Conservation (phyloP, 2,888 invertebrate genomes). For the Labia minor region DNA sequence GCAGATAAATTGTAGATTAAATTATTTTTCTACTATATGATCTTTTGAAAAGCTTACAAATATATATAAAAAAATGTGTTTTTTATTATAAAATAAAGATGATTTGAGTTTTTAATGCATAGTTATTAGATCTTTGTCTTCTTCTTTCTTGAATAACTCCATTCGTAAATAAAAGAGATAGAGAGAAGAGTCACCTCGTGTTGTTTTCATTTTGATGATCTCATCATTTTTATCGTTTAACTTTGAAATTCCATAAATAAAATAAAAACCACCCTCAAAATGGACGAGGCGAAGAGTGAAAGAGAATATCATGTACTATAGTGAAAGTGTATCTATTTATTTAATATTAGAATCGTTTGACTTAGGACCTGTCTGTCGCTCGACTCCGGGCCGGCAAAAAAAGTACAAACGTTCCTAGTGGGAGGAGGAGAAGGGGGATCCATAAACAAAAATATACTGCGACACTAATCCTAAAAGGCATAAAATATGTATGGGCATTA, state of each 20-base stretch:
- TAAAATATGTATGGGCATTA: constrained; percentile 5
- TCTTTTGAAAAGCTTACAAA: too few relatives aligned
- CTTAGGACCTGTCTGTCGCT: background rate
- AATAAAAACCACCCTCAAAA: background rate
- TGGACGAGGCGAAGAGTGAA: background rate
- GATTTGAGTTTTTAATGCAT: too few relatives aligned
- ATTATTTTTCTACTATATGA: too few relatives aligned
- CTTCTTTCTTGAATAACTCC: too few relatives aligned
- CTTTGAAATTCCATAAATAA: constrained; percentile 1
- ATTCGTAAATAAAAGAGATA: too few relatives aligned
- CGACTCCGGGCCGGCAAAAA: background rate
- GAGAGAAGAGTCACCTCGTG: too few relatives aligned
- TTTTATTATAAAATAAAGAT: too few relatives aligned
- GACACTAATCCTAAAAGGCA: background rate
- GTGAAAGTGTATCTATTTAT: too few relatives aligned
- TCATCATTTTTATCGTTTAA: background rate
- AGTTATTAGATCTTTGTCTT: too few relatives aligned
- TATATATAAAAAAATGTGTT: too few relatives aligned
- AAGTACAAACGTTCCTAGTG: background rate
- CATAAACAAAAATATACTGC: background rate
- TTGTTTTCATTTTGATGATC: too few relatives aligned
- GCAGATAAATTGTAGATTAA: too few relatives aligned
- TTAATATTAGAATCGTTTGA: background rate
- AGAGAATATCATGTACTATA: background rate
- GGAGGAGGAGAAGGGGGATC: background rate